Conservation (phyloP, 2,888 invertebrate species). For the Macaria liturata region DNA sequence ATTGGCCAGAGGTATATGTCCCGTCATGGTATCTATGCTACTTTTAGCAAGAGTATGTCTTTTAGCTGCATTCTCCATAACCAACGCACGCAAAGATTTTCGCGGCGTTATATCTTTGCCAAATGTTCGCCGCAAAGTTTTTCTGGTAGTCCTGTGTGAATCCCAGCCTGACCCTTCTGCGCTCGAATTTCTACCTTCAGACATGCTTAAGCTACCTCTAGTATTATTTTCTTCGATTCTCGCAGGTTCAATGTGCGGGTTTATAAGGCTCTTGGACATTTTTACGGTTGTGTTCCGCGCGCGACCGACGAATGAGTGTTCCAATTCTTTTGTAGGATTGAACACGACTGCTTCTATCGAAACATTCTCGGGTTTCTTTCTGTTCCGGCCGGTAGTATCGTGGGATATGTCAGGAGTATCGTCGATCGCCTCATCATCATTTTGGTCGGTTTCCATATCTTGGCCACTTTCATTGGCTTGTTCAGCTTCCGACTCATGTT, state of each 20-base stretch:
- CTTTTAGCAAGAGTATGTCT: conserved; percentile 48
- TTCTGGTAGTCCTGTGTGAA: conserved; percentile 69
- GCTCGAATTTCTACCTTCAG: conserved; percentile 58
- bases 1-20: conserved; percentile 49
- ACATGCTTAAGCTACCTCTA: conserved; percentile 35
- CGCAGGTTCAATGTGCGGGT: conserved; percentile 50
- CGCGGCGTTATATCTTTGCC: conserved; percentile 68
- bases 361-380: conserved; percentile 34
- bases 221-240: conserved; percentile 12
- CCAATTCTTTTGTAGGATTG: neutral
- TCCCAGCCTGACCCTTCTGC: conserved; percentile 73
- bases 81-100: conserved; percentile 67
- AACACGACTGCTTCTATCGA: neutral
- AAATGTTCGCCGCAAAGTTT: conserved; percentile 68
- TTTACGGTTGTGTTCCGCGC: conserved; percentile 54
- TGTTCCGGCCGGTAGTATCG: conserved; percentile 52
- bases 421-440: conserved; percentile 30
- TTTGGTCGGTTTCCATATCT: conserved; percentile 28
- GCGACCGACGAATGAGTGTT: conserved; percentile 43
- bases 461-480: conserved; percentile 12
- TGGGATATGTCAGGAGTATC: conserved; percentile 43
- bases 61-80: conserved; percentile 72
- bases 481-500: conserved; percentile 18
- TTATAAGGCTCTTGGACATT: conserved; percentile 52
- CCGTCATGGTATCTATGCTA: conserved; percentile 37